Evolutionary conservation across 1,140 invertebrate genomes (phyloP), one percentile per base, ranked within the genome.

Genomic region (Zophobas morio): DNA sequence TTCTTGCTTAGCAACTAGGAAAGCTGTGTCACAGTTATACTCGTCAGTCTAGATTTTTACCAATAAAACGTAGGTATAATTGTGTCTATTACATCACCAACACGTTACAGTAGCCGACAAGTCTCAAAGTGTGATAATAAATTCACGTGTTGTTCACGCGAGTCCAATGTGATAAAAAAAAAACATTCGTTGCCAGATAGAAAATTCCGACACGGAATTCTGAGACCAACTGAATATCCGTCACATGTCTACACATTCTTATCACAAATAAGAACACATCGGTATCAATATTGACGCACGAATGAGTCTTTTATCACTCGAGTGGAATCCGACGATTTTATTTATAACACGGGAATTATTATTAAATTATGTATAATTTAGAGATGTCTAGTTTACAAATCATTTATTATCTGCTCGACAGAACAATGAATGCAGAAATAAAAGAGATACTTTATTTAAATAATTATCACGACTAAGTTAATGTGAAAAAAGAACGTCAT

Each of bases 111-210:
- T 63, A 63, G 57, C 35, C 57, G 37, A 63, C 57, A 2, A 37
- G 57, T 63, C 57, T 63, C 57, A n/a, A 39, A 39, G 1, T 37
- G n/a, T 33, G 57, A 63, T 63, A 63, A 63, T 37, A 6, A n/a
- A 36, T 63, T 63, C 57, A 63, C 57, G 57, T 63, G 57, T 39
- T 63, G 35, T 63, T 63, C 57, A 63, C 57, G 57, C 57, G 57
- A 63, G 57, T 63, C 32, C 8, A 1, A 37, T 39, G 57, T 63
- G 57, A 63, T 63, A 63, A 56, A 8, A 4, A 51, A 51, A 51
- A 20, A 63, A 39, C 37, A 34, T 63, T 6, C 35, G 33, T 51
- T 51, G 49, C 20, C 20, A 20, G 20, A 20, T 20, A 20, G 20
- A 20, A 51, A 51, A 51, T 51, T 51, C n/a, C 49, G n/a, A 6